Conservation (phyloP, 2,113 vertebrate species). For the Microtus pennsylvanicus region DNA sequence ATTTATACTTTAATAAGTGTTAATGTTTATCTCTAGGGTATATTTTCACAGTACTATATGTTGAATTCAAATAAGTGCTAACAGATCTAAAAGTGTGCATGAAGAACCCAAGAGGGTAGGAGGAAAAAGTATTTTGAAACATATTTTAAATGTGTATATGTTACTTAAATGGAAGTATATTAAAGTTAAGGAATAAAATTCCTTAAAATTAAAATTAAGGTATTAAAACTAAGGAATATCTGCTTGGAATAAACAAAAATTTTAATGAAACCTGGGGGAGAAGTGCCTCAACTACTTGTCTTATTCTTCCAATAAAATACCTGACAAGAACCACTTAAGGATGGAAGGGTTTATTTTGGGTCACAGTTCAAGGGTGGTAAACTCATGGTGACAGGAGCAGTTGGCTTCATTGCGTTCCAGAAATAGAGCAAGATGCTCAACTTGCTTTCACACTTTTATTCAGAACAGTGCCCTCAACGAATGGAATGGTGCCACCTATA, state of each 20-base stretch:
- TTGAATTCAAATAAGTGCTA: neutral
- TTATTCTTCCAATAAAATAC: neutral
- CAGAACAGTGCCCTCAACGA: neutral
- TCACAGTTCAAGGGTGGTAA: neutral
- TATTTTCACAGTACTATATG: neutral
- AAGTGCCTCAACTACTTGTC: neutral
- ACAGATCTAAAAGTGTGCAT: neutral
- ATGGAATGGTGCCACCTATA: neutral
- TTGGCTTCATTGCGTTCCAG: neutral
- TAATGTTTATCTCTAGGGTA: neutral
- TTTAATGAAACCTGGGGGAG: neutral
- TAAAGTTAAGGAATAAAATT: neutral
- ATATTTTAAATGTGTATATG: neutral
- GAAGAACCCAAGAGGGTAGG: neutral
- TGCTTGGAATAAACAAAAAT: neutral
- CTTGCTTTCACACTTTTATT: neutral
- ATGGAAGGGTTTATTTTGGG: neutral
- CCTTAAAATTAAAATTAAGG: neutral
- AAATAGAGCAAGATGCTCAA: neutral
- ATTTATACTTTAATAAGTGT: neutral
- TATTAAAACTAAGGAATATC: constrained; percentile 21
- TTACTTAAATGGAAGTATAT: constrained; percentile 2
- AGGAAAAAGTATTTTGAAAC: neutral
- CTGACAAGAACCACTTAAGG: neutral
- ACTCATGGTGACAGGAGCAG: neutral